These are phyloP conservation scores for Alcis repandata DNA, from an alignment of 2,888 invertebrate species.

Conservation along the genomic window DNA sequence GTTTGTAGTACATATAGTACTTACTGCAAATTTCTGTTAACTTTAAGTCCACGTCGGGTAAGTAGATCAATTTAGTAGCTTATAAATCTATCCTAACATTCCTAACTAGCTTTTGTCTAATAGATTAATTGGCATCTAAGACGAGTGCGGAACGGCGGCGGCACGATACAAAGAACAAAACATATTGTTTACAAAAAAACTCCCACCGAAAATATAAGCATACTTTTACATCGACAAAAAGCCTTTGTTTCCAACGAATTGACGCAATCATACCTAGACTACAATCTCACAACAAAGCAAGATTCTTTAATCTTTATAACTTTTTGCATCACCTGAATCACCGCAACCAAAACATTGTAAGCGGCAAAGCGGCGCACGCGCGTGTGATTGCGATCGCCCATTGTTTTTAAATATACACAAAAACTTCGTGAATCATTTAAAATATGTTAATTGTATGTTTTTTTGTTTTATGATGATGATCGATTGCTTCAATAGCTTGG, in stretches of 20 bases:
- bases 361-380: constrained; percentile 9
- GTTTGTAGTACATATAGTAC: not conserved
- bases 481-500: constrained; percentile 22
- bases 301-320: constrained; percentile 3
- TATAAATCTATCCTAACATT: too few species aligned
- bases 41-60: too few species aligned
- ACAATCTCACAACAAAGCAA: constrained; percentile 15
- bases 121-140: not conserved
- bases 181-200: not conserved
- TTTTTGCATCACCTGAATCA: constrained; percentile 25
- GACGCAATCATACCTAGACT: constrained; percentile 18
- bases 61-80: too few species aligned
- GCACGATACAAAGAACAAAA: constrained; percentile 4
- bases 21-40: too few species aligned
- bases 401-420: constrained; percentile 42
- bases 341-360: constrained; percentile 9
- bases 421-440: constrained; percentile 47
- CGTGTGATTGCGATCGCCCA: constrained; percentile 39
- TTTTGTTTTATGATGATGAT: constrained; percentile 39
- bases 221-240: constrained; percentile 20
- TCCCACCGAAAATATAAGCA: constrained; percentile 16
- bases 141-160: not conserved
- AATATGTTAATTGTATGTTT: constrained; percentile 36
- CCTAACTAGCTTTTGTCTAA: not conserved
- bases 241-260: constrained; percentile 18